Base-by-base conservation (phyloP, 2,797 vertebrate species). In the Netta rufina region DNA sequence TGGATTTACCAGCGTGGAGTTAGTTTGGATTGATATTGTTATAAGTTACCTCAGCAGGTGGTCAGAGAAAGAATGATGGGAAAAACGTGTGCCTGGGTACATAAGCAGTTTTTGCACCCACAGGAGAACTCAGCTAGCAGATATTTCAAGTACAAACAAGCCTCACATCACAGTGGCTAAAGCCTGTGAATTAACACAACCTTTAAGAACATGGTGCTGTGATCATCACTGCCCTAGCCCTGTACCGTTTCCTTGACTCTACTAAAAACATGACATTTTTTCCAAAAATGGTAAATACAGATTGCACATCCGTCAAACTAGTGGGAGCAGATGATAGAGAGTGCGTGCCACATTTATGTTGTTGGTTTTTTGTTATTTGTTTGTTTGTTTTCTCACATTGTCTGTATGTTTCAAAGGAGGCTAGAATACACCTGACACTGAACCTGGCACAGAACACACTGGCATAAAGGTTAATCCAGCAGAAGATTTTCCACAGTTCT, bases 401-500 rank as follows among this genome's bases (percentile, higher is more conserved):
- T 11, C 39, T 69, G 8, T 16, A 58, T 28, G 8, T 62, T 62
- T 88, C 66, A 75, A 80, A 65, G 19, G 28, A 89, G 25, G 28
- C 18, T 18, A 76, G 45, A 92, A 84, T 18, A 72, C 8, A 81
- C 76, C 65, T 85, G 47, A 77, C 33, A 54, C 15, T 17, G 36
- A 89, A 72, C 38, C 45, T 88, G 73, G 58, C 82, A 87, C 8
- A 45, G 36, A 80, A 78, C 12, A 41, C 72, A 56, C 5, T 66
- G 4, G 22, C 51, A 20, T 51, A 81, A 93, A 91, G 60, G 22
- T 69, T 83, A 95, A 91, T 81, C 41, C 62, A 70, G 47, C 14
- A 79, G 38, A 93, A 90, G 58, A 53, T 43, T 84, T 88, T 91
- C 77, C 70, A 62, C 56, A 90, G 45, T 69, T 84, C 62, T 4